These are phyloP conservation scores for Agrochola litura DNA, from an alignment of 2,888 invertebrate genomes.

Conservation along the genomic window DNA sequence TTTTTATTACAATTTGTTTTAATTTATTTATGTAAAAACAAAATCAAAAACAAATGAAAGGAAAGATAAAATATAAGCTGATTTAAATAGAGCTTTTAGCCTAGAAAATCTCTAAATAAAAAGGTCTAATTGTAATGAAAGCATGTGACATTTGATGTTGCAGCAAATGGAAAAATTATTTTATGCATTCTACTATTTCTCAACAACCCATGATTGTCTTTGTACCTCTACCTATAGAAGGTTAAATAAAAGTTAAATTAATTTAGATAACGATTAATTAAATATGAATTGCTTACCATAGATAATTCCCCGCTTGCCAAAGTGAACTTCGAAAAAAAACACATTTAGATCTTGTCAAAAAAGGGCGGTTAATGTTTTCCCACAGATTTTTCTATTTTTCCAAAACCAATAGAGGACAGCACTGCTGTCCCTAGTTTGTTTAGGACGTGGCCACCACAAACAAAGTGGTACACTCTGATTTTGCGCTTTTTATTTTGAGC, in stretches of 20 bases:
- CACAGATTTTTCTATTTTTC: slow-evolving; percentile 38
- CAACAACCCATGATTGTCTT: neutral
- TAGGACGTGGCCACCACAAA: slow-evolving; percentile 59
- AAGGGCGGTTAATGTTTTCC: slow-evolving; percentile 46
- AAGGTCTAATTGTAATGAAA: neutral
- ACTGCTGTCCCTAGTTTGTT: slow-evolving; percentile 56
- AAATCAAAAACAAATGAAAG: too few species aligned
- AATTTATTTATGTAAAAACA: too few species aligned
- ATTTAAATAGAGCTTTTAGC: neutral
- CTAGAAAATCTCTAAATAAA: neutral
- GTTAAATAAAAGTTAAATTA: neutral
- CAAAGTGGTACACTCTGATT: slow-evolving; percentile 50
- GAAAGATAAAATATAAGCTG: neutral
- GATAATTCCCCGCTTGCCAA: neutral
- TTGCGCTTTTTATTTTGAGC: slow-evolving; percentile 54
- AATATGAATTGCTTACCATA: neutral
- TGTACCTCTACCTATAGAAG: neutral
- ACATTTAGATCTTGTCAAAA: slow-evolving; percentile 16
- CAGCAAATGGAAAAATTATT: neutral
- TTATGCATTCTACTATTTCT: neutral
- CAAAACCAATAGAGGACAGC: slow-evolving; percentile 41
- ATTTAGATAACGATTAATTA: neutral
- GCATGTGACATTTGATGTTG: neutral
- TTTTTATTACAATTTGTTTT: too few species aligned
- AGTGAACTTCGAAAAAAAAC: neutral